phyloP scores from a whole-genome alignment of 1,140 invertebrate genomes.

The Zaprionus kolodkinae region DNA sequence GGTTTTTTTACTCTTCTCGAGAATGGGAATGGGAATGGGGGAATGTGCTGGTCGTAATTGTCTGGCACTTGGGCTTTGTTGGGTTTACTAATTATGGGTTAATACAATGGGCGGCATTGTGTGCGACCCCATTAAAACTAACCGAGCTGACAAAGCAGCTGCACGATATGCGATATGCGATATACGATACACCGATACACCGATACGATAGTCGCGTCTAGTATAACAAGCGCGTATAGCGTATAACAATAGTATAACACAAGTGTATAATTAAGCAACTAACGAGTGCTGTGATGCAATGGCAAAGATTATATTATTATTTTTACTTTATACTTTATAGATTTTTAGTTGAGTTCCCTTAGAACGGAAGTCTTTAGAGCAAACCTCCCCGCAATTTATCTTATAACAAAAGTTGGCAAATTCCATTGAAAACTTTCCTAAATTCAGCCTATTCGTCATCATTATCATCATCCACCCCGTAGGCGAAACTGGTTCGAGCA shows the following conservation, averaged over 20 bases:
- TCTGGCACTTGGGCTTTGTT: constrained; percentile 35
- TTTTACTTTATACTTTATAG: too few relatives aligned
- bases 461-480: constrained; percentile 14
- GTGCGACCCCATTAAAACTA: constrained; percentile 16
- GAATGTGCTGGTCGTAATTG: constrained; percentile 50
- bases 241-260: neutral
- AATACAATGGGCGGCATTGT: constrained; percentile 25
- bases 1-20: neutral
- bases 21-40: constrained; percentile 24
- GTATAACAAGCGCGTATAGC: too few relatives aligned
- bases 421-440: neutral
- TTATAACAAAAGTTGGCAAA: neutral
- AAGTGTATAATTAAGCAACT: neutral
- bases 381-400: neutral
- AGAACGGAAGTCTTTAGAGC: neutral
- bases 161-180: neutral
- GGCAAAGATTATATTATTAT: neutral
- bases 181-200: neutral
- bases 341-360: neutral
- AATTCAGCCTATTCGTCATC: neutral
- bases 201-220: neutral
- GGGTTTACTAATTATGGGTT: constrained; percentile 46
- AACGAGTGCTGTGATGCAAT: neutral
- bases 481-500: constrained; percentile 34
- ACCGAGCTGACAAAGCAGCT: neutral